Conservation (phyloP, 1,140 invertebrate genomes). For the Hyles vespertilio region DNA sequence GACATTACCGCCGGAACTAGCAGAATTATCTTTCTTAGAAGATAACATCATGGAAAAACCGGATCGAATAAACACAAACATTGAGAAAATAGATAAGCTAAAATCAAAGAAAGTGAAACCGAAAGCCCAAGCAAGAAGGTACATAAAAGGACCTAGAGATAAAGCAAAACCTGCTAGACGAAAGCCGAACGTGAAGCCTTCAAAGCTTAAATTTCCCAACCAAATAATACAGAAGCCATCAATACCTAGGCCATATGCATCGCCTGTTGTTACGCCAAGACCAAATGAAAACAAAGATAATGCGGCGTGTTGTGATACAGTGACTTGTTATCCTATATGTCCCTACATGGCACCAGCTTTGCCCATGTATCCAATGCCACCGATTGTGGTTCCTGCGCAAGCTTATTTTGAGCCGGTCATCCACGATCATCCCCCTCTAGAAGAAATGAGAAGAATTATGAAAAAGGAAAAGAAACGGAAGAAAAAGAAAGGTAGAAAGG, state of each 20-base stretch:
- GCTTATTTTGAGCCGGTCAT: slow-evolving; percentile 46
- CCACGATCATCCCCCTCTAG: slow-evolving; percentile 50
- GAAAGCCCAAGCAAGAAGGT: no score
- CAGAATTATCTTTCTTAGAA: no score
- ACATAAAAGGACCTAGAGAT: no score
- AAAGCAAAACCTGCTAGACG: no score
- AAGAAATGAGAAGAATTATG: slow-evolving; percentile 36
- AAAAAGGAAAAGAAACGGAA: slow-evolving; percentile 26
- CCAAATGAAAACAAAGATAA: no score
- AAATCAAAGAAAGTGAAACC: no score
- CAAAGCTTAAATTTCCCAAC: not conserved
- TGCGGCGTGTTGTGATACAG: slow-evolving; percentile 1
- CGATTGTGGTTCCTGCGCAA: slow-evolving; percentile 37
- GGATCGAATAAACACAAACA: no score
- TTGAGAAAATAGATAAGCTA: no score
- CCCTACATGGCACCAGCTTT: slow-evolving; percentile 10
- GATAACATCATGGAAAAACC: no score
- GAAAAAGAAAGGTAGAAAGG: slow-evolving; percentile 3
- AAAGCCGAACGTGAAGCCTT: no score
- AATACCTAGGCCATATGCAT: not conserved
- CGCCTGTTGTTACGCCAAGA: no score
- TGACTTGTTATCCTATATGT: slow-evolving; percentile 7
- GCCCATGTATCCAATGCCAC: slow-evolving; percentile 22
- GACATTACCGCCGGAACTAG: no score
- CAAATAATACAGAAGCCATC: not conserved